Base-by-base conservation (phyloP, 2,113 vertebrate genomes). In the Opisthocomus hoazin region DNA sequence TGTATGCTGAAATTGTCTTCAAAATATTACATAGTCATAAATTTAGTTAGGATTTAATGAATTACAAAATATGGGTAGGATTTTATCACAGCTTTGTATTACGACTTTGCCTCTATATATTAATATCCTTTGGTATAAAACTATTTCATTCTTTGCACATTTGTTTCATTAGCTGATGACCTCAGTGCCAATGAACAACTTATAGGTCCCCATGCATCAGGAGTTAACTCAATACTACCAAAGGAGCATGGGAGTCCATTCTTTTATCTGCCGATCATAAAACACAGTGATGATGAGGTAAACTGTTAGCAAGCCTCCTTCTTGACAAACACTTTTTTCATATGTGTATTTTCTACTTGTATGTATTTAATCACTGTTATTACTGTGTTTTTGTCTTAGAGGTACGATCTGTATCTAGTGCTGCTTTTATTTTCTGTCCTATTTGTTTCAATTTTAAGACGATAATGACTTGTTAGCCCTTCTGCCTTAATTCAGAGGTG, bases 221-320 rank as follows among this genome's bases (percentile, higher is more conserved):
- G 99, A 4, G 98, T 99, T 93, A 99, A 99, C 98, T 99, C 99
- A 61, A 99, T 99, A 94, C 98, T 99, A 80, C 99, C 99, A 78
- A 99, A 99, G 97, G 99, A 99, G 95, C 99, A 99, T 5, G 99
- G 99, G 95, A 99, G 99, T 94, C 99, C 99, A 71, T 99, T 99
- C 97, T 99, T 99, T 98, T 99, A 99, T 97, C 98, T 99, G 96
- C 99, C 99, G 46, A 99, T 99, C 97, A 99, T 99, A 97, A 99
- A 98, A 96, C 99, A 99, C 97, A 99, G 99, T 73, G 98, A 99
- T 22, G 99, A 99, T 15, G 99, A 99, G 99, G 99, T 99, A 97
- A 96, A 92, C 85, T 61, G 84, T 78, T 84, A 97, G 76, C 70
- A 91, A 96, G 70, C 73, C 82, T 91, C 83, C 90, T 93, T 94